Base-by-base conservation (phyloP, 2,888 invertebrate genomes). In the Tuta absoluta region DNA sequence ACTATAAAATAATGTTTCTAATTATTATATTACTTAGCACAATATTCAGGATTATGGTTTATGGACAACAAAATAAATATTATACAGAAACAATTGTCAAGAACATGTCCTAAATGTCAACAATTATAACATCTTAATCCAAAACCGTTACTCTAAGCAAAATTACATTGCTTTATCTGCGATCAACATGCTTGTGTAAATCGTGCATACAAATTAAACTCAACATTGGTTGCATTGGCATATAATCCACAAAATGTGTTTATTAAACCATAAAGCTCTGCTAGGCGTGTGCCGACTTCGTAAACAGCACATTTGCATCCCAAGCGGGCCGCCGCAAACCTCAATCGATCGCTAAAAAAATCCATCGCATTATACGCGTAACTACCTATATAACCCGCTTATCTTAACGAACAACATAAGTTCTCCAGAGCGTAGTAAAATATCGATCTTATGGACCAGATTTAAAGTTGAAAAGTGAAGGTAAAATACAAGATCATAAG, bases 341-440 rank as follows among this genome's bases (percentile, higher is more conserved):
- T 88, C 89, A 90, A 89, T 90, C 89, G 90, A 89, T 87, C 84
- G 89, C 87, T 86, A 90, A 91, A 91, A 85, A 83, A 91, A 89
- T 85, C 80, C 87, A 87, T 81, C 85, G 86, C 83, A 86, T 89
- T 88, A 89, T 87, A 87, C 86, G 81, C 82, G 77, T 77, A 81
- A 85, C 85, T 86, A 85, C 84, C 84, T 86, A 86, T 84, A 84
- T 82, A 81, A 75, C 75, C 76, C 74, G 71, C 68, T 59, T 23
- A 41, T 59, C 14, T 17, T 14, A 11, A 23, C 11, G 58, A 24
- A 61, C 65, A 74, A 69, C 66, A 69, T 69, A 70, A 21, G 19
- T 41, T 23, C 38, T 59, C 11, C 38, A n/a, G 37, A 59, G 56
- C 8, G 17, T 17, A 33, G 4, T 56, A 56, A 56, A 56, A 56